Base-by-base conservation (phyloP, 2,113 vertebrate genomes). In the Marcusenius ussheri region DNA sequence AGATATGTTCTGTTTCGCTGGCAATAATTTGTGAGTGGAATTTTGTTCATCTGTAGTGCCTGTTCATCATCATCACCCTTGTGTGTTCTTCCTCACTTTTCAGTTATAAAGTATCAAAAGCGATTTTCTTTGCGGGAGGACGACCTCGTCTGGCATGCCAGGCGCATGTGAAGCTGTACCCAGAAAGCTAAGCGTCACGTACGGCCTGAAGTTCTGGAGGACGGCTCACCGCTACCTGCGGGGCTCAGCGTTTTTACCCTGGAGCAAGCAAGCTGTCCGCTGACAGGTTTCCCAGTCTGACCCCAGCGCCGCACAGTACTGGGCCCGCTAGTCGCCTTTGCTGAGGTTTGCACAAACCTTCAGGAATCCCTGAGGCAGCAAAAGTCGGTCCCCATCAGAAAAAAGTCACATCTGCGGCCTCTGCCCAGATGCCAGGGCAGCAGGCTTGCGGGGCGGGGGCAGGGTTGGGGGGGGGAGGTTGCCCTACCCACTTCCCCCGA, bases 401-500 rank as follows among this genome's bases (percentile, higher is more conserved):
- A 35, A 17, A 2, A 42, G 70, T 39, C 70, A 31, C n/a, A n/a
- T 51, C 47, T 87, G 49, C 27, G 13, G n/a, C 27, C 27, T 87
- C n/a, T 87, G 9, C 46, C 83, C 83, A 85, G 83, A 46, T 84
- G 42, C 19, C 5, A 49, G 83, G 45, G 19, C 11, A 47, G 83
- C 83, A 50, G 46, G 42, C 46, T 11, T 49, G 21, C 24, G 7
- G n/a, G 17, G 24, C 7, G 7, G 1, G 15, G 3, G 46, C 9
- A 21, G 47, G 9, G 83, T 45, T 24, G 17, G 7, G 2, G 24
- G 2, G 24, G 46, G 19, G 83, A 42, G 17, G 24, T 9, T n/a
- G 85, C 70, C 70, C 47, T 27, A 8, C 89, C 89, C 19, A n/a
- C 21, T 89, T 89, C 74, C 77, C 5, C 6, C 19, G 89, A 89